Conservation (phyloP, 2,797 vertebrate species). For the Astyanax mexicanus region DNA sequence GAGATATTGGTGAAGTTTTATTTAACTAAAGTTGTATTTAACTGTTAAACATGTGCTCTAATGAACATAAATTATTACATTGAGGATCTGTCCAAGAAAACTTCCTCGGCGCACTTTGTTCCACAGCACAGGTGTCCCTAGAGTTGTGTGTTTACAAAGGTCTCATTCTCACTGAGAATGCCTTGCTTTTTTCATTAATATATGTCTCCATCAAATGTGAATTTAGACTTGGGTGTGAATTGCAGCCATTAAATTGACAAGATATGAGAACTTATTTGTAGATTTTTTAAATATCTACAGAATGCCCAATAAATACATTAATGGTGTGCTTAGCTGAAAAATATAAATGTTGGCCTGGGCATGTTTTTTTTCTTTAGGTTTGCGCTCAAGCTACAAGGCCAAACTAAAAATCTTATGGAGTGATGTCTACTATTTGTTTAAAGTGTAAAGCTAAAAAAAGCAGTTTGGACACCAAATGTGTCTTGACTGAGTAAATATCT, state of each 20-base stretch:
- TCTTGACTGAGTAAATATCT: too few relatives aligned
- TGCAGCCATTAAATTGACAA: background rate
- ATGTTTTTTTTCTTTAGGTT: too few relatives aligned
- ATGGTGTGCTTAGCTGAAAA: too few relatives aligned
- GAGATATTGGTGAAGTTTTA: background rate
- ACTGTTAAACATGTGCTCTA: background rate
- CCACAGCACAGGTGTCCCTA: background rate
- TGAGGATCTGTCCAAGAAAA: background rate
- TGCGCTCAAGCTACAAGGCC: too few relatives aligned
- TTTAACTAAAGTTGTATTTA: too few relatives aligned
- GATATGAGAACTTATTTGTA: too few relatives aligned
- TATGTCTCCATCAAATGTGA: conserved; percentile 29
- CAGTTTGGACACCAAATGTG: too few relatives aligned
- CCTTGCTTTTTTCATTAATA: conserved; percentile 60
- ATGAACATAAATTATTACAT: conserved; percentile 6
- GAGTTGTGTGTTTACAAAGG: conserved; percentile 28
- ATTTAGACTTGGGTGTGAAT: background rate
- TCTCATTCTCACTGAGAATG: conserved; percentile 22
- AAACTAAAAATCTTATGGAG: too few relatives aligned
- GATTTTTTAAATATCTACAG: background rate
- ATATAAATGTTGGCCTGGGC: too few relatives aligned
- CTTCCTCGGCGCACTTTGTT: background rate
- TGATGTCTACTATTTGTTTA: too few relatives aligned
- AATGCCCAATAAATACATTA: too few relatives aligned
- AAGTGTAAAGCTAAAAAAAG: too few relatives aligned